Evolutionary conservation across 2,113 vertebrate species (phyloP), one percentile per base, ranked within the genome.

Genomic region (Osmerus mordax): DNA sequence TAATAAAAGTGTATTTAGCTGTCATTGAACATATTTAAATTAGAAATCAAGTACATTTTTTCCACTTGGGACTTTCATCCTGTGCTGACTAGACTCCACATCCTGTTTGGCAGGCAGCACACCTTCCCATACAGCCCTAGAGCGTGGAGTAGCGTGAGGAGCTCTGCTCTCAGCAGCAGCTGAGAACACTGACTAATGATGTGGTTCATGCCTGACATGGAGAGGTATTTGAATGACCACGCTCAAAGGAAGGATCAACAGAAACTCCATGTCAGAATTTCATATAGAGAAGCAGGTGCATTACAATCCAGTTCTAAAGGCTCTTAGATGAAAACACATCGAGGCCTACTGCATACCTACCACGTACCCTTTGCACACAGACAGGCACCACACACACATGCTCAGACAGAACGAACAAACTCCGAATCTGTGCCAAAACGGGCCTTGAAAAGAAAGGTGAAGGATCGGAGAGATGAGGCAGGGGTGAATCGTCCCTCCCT

Each of bases 401-500:
- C 12, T 8, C 2, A 55, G 13, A 53, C 65, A 68, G 21, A 3
- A 63, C 11, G 74, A 78, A 76, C 76, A 71, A 55, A 69, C 69
- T 23, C 23, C 23, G 23, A 23, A 23, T 1, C 23, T 23, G 23
- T 23, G 76, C 76, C 61, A 18, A 65, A 84, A 73, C 41, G 63
- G 3, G 60, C 74, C 81, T 84, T 77, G 29, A 41, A 76, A 82
- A 41, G 36, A 4, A 81, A 72, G 61, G 51, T n/a, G 55, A 75
- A 53, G 23, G 32, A 88, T 84, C 79, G 76, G 75, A 71, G 78
- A 71, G 75, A 75, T 67, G 73, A 66, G 70, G 70, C 71, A 67
- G 74, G 63, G 81, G 79, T 74, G 8, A 19, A 70, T 58, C 76
- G 70, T 86, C 83, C 73, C 82, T 81, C 67, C 70, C 72, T 77